These are phyloP conservation scores for Acanthococcus lagerstroemiae DNA, from an alignment of 2,888 invertebrate genomes.

Conservation along the genomic window DNA sequence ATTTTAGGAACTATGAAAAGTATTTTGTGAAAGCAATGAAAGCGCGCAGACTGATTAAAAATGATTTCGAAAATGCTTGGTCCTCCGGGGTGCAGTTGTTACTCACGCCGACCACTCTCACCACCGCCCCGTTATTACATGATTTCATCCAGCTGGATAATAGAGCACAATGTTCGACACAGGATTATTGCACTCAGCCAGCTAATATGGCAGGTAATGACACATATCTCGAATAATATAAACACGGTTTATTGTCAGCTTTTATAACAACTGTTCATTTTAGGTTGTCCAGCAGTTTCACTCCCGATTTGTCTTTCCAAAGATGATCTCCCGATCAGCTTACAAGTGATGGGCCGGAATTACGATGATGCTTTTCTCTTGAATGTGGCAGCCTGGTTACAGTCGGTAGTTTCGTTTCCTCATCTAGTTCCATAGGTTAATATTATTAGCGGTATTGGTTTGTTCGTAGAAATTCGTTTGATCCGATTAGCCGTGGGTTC, in stretches of 20 bases:
- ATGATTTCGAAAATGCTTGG: conserved; percentile 78
- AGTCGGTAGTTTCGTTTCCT: conserved; percentile 55
- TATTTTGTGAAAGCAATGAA: conserved; percentile 85
- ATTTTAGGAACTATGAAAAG: conserved; percentile 68
- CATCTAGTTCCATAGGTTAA: conserved; percentile 13
- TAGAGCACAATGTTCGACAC: conserved; percentile 73
- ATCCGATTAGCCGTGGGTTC: no score
- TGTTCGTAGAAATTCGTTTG: no score
- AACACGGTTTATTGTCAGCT: no score
- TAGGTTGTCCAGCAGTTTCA: conserved; percentile 74
- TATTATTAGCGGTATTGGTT: no score
- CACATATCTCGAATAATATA: conserved; percentile 26
- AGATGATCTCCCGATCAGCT: conserved; percentile 65
- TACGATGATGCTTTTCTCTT: conserved; percentile 66
- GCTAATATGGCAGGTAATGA: conserved; percentile 92
- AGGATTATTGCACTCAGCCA: conserved; percentile 92
- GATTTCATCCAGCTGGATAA: conserved; percentile 70
- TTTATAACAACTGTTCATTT: no score
- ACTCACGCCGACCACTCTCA: conserved; percentile 83
- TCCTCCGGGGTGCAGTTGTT: conserved; percentile 60
- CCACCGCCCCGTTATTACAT: conserved; percentile 70
- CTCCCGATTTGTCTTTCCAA: conserved; percentile 69
- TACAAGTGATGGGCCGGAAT: conserved; percentile 77
- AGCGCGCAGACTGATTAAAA: conserved; percentile 71
- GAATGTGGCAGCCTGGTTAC: conserved; percentile 70